Conservation (phyloP, 2,888 invertebrate genomes). For the Clostera curtula region DNA sequence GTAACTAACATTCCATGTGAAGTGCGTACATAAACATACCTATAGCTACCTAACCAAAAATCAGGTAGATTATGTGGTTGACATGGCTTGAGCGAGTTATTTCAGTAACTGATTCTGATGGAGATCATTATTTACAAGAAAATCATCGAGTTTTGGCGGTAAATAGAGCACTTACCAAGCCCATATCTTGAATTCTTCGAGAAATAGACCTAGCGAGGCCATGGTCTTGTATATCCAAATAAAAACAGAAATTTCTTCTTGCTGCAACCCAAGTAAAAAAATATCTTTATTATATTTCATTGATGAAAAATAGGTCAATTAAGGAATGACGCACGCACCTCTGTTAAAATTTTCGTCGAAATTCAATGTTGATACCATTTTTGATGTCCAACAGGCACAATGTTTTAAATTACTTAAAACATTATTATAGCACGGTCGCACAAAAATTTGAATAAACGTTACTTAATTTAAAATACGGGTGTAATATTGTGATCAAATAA, state of each 20-base stretch:
- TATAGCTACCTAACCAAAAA: too few relatives aligned
- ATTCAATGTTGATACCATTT: conserved; percentile 65
- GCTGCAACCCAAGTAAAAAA: conserved; percentile 39
- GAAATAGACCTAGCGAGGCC: conserved; percentile 78
- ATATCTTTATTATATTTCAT: conserved; percentile 2
- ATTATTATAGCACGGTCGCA: conserved; percentile 10
- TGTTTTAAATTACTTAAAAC: conserved; percentile 12
- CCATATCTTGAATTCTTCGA: conserved; percentile 80
- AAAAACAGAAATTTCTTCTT: conserved; percentile 81
- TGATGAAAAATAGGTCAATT: conserved; percentile 24
- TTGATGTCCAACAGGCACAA: conserved; percentile 21
- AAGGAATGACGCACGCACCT: conserved; percentile 45
- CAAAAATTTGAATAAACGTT: too few relatives aligned
- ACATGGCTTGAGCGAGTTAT: too few relatives aligned
- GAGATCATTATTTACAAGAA: conserved; percentile 8
- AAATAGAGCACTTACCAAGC: conserved; percentile 76
- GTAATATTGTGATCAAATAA: conserved; percentile 21
- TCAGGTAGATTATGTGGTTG: too few relatives aligned
- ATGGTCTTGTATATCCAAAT: conserved; percentile 84
- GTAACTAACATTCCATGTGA: too few relatives aligned
- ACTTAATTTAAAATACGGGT: conserved; percentile 32
- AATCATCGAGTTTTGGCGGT: conserved; percentile 59
- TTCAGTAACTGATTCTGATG: too few relatives aligned
- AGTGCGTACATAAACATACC: too few relatives aligned
- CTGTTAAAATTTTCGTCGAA: conserved; percentile 64